These are phyloP conservation scores for Plotosus lineatus DNA, from an alignment of 2,113 vertebrate genomes.

Conservation along the genomic window DNA sequence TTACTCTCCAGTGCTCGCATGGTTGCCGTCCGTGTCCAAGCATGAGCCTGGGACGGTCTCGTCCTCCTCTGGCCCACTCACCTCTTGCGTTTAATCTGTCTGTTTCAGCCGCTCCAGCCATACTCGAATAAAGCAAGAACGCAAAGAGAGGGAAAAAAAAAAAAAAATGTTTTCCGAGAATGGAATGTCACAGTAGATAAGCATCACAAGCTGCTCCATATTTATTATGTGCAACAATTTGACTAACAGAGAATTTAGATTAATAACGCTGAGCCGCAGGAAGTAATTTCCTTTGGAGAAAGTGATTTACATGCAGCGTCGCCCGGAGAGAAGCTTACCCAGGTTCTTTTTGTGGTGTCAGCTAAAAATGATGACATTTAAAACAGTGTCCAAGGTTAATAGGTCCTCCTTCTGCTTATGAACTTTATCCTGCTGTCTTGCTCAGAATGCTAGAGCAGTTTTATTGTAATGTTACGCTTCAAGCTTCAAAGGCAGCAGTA, in stretches of 20 bases:
- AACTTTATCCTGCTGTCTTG: slow-evolving; percentile 67
- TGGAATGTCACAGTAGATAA: slow-evolving; percentile 79
- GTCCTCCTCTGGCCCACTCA: slow-evolving; percentile 47
- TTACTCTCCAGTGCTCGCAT: not conserved
- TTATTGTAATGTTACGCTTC: slow-evolving; percentile 45
- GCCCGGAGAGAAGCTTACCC: slow-evolving; percentile 82
- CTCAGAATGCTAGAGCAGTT: slow-evolving; percentile 40
- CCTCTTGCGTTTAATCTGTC: slow-evolving; percentile 70
- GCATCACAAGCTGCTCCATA: slow-evolving; percentile 84
- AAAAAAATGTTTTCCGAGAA: slow-evolving; percentile 66
- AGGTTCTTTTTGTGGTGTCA: slow-evolving; percentile 83
- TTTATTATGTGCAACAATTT: slow-evolving; percentile 95
- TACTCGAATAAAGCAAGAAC: slow-evolving; percentile 66
- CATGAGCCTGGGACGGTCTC: slow-evolving; percentile 12
- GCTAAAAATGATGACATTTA: slow-evolving; percentile 97
- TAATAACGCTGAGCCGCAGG: slow-evolving; percentile 90
- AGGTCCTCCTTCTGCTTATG: slow-evolving; percentile 79
- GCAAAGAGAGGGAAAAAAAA: slow-evolving; percentile 48
- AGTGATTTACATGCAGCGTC: slow-evolving; percentile 94
- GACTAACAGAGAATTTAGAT: slow-evolving; percentile 97
- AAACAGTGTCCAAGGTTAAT: slow-evolving; percentile 97
- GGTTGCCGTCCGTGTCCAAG: slow-evolving; percentile 4
- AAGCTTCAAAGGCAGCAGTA: slow-evolving; percentile 19
- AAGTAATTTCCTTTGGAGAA: slow-evolving; percentile 98
- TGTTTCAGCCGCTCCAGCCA: slow-evolving; percentile 70